Base-by-base conservation (phyloP, 2,113 vertebrate genomes). In the Dicentrarchus labrax region DNA sequence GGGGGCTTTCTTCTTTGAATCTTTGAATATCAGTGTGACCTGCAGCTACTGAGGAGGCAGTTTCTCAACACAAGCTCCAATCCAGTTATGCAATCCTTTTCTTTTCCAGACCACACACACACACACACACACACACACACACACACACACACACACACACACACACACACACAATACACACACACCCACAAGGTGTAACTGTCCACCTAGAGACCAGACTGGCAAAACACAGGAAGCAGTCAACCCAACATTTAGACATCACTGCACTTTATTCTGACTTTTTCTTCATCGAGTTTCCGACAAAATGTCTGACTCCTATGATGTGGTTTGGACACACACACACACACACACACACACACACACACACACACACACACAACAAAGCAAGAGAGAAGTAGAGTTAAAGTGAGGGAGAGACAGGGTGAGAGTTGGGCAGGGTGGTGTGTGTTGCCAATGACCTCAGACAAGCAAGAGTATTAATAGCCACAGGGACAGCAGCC, bases 401-500 rank as follows among this genome's bases (percentile, higher is more conserved):
- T 73, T 36, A n/a, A 43, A 68, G 59, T 45, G 38, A 61, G 39
- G 30, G 36, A 51, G 30, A 72, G 51, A 75, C n/a, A 38, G 59
- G 24, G 72, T 10, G 39, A 79, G 69, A 72, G 62, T 83, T 77
- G 19, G 65, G 54, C 66, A 75, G 82, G 38, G 53, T 72, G 50
- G 45, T 68, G 68, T 88, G 56, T 85, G 84, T 84, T 85, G 79
- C 57, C 75, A 74, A 62, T 89, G 89, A 88, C 88, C 91, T 89
- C 84, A 90, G 89, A 89, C 71, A 85, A 82, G 61, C 59, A 72
- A 30, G 71, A 79, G 74, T 93, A 93, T 93, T 92, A 91, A 92
- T 94, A 93, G 89, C 83, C 70, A 76, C 61, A 69, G 56, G 77
- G 89, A 76, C 70, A 70, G 71, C 76, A 88, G 76, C 80, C 77